A percentile compares a stretch with the other conserved stretches of the same genome.
phyloP scores from a whole-genome alignment of 2,888 invertebrate species.

The Leptopilina myrica region DNA sequence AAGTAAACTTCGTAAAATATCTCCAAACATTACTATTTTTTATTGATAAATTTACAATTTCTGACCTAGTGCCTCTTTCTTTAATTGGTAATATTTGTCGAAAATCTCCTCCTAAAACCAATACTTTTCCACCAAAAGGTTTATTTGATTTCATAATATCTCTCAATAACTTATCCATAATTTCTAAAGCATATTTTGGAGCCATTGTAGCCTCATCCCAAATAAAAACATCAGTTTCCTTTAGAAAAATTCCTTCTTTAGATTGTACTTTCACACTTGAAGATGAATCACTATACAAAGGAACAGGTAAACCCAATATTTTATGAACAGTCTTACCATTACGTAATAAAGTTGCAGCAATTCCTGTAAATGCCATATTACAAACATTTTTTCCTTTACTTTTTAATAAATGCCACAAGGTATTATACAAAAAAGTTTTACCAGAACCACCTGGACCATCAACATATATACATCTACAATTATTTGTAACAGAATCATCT shows the following conservation, averaged over 20 bases:
- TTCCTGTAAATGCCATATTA: too few species aligned
- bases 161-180: constrained; percentile 55
- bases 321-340: constrained; percentile 26
- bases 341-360: constrained; percentile 47
- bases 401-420: too few species aligned
- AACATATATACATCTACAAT: too few species aligned
- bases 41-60: constrained; percentile 55
- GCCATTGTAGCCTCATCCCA: neutral
- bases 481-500: neutral
- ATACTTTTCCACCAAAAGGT: too few species aligned
- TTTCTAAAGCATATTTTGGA: constrained; percentile 27
- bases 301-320: neutral
- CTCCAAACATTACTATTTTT: constrained; percentile 47
- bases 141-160: constrained; percentile 50
- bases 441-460: too few species aligned
- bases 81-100: too few species aligned
- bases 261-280: too few species aligned
- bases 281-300: too few species aligned
- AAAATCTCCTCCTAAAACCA: too few species aligned
- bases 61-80: too few species aligned
- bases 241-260: neutral
- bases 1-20: neutral
- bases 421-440: too few species aligned
- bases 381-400: too few species aligned
- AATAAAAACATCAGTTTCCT: constrained; percentile 26